Evolutionary conservation across 2,113 vertebrate genomes (phyloP), one percentile per base, ranked within the genome.

Genomic region (Craseonycteris thonglongyai): DNA sequence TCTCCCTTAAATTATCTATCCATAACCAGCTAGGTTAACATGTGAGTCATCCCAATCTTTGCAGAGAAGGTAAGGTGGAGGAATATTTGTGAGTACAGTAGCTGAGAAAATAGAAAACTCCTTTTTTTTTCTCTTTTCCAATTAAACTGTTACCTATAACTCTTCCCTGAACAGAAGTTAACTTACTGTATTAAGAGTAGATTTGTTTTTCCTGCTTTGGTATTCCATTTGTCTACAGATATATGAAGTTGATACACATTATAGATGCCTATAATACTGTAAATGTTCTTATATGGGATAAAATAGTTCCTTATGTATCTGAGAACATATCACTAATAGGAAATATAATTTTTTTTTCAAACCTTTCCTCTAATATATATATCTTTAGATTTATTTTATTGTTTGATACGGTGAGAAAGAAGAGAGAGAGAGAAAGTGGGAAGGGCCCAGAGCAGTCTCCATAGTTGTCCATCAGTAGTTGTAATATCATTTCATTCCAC

Each of bases 341-440:
- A 92, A 90, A 81, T 86, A 71, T 2, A 65, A 71, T 89, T 93
- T 68, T 78, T 49, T 42, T 91, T 93, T 96, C 38, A 96, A 93
- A 92, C 24, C 28, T 56, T 49, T 38, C 40, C 65, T 61, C 38
- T 74, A 69, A 93, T n/a, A n/a, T n/a, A n/a, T n/a, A n/a, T n/a
- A n/a, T n/a, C n/a, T n/a, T n/a, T n/a, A n/a, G n/a, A n/a, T n/a
- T n/a, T n/a, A n/a, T n/a, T n/a, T n/a, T n/a, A n/a, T n/a, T n/a
- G n/a, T n/a, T n/a, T n/a, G n/a, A n/a, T n/a, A n/a, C n/a, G n/a
- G n/a, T n/a, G n/a, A n/a, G n/a, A n/a, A n/a, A n/a, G n/a, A n/a
- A n/a, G n/a, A n/a, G n/a, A n/a, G n/a, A n/a, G n/a, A n/a, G n/a
- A n/a, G n/a, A n/a, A n/a, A n/a, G n/a, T n/a, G n/a, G n/a, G n/a